Evolutionary conservation across 2,797 vertebrate genomes (phyloP).

Genomic region (Hippopotamyrus pictus): DNA sequence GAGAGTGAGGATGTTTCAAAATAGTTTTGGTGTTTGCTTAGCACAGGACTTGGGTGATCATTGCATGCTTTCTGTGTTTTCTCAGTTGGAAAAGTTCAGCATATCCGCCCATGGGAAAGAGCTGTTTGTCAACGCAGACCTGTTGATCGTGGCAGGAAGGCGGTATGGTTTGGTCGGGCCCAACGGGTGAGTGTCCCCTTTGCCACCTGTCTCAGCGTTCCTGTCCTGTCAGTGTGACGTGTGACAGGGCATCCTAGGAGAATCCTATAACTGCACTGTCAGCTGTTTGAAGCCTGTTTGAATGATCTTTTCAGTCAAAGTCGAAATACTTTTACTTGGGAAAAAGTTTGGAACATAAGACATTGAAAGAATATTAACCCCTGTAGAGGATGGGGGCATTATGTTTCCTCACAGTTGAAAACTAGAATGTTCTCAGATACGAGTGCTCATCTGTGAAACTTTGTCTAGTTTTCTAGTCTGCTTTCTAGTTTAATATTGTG

Average conservation of each 20-base stretch:
- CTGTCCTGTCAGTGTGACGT: background rate
- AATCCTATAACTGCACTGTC: background rate
- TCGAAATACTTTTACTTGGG: background rate
- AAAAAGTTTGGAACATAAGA: background rate
- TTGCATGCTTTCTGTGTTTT: background rate
- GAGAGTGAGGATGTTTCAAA: background rate
- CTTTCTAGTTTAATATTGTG: background rate
- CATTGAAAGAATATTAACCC: background rate
- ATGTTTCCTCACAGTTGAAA: background rate
- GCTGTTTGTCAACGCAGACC: slow-evolving; percentile 84
- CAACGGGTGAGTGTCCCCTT: slow-evolving; percentile 69
- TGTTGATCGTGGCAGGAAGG: slow-evolving; percentile 81
- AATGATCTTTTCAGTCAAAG: background rate
- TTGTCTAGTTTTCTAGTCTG: background rate
- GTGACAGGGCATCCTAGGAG: background rate
- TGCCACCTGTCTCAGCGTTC: background rate
- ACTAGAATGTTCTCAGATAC: background rate
- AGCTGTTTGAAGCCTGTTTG: background rate
- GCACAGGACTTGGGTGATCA: background rate
- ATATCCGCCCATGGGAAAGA: slow-evolving; percentile 92
- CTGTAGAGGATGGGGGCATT: background rate
- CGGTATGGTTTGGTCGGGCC: slow-evolving; percentile 91
- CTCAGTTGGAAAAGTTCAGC: slow-evolving; percentile 87
- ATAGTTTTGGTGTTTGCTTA: background rate
- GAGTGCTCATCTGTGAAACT: background rate